phyloP scores from a whole-genome alignment of 2,888 invertebrate species.

The Apoda limacodes region DNA sequence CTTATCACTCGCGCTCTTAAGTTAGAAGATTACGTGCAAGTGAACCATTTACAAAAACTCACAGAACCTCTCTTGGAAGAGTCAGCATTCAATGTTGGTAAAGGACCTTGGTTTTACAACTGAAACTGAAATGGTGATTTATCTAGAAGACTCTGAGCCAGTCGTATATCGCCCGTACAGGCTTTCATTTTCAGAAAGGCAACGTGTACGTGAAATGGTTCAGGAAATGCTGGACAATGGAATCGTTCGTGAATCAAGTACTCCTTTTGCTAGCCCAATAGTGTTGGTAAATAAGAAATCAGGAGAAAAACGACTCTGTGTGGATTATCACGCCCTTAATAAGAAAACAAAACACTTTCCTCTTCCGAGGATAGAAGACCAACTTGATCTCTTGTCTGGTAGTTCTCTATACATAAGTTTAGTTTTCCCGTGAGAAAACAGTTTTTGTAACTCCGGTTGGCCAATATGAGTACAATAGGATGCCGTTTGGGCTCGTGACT shows the following conservation, averaged over 20 bases:
- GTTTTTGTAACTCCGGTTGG: slow-evolving; percentile 24
- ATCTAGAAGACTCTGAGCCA: slow-evolving; percentile 12
- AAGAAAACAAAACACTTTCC: no score
- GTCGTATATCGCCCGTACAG: slow-evolving; percentile 20
- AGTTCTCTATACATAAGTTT: background rate
- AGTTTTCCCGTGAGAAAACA: slow-evolving; percentile 23
- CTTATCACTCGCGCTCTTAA: slow-evolving; percentile 1
- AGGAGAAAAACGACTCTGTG: no score
- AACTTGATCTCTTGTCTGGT: no score
- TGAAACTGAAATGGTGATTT: slow-evolving; percentile 17
- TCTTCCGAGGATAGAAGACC: no score
- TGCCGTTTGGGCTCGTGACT: slow-evolving; percentile 26
- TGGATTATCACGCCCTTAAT: no score
- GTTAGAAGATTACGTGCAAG: slow-evolving; percentile 1
- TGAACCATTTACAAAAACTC: slow-evolving; percentile 2
- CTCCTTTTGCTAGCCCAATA: slow-evolving; percentile 4
- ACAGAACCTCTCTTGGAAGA: slow-evolving; percentile 3
- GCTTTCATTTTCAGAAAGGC: slow-evolving; percentile 10
- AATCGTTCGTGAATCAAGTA: slow-evolving; percentile 3
- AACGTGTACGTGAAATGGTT: slow-evolving; percentile 4
- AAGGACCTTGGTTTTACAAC: slow-evolving; percentile 15
- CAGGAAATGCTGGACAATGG: slow-evolving; percentile 3
- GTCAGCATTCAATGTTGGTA: slow-evolving; percentile 14
- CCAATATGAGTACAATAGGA: slow-evolving; percentile 25
- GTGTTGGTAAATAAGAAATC: slow-evolving; percentile 5